Percentiles rank a stretch among this genome's conserved stretches.
Evolutionary conservation across 2,113 vertebrate genomes (phyloP).

Genomic region (human): GRCh38 chr3:175444501-175445000

Average conservation of each 20-base stretch:
- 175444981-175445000: constrained; percentile 39
- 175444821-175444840: not conserved
- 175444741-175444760: not conserved
- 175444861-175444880: not conserved
- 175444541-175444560: fast-evolving
- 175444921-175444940: constrained; percentile 62
- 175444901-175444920: constrained; percentile 28
- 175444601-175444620: not conserved
- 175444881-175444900: not conserved
- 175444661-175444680: not conserved
- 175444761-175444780: not conserved
- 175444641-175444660: not conserved
- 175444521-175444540: not conserved
- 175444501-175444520: not conserved
- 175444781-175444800: not conserved
- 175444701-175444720: not conserved
- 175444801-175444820: not conserved
- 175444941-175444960: constrained; percentile 54
- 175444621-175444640: not conserved
- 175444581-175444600: fast-evolving
- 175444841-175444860: constrained; percentile 41
- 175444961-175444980: constrained; percentile 60
- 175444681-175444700: not conserved
- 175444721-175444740: not conserved
- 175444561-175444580: not conserved